Conservation (phyloP, 2,888 invertebrate genomes). For the Clanis bilineata region DNA sequence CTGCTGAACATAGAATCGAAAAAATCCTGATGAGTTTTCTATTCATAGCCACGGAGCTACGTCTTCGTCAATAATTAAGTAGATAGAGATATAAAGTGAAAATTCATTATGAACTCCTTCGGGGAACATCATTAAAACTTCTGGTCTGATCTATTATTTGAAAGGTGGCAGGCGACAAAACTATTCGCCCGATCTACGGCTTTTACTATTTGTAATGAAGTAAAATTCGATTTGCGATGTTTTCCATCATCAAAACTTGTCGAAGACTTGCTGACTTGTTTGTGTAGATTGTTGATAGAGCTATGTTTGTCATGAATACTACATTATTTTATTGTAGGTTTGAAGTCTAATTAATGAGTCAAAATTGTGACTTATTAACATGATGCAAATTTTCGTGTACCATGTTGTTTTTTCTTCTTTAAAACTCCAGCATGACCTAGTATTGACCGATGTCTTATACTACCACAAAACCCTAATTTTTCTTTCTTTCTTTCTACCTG, state of each 20-base stretch:
- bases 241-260: not conserved
- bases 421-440: too few species aligned
- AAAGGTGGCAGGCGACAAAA: constrained; percentile 6
- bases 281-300: too few species aligned
- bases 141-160: constrained; percentile 6
- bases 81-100: not conserved
- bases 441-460: too few species aligned
- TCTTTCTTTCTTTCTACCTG: too few species aligned
- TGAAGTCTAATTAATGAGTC: too few species aligned
- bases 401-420: too few species aligned
- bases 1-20: too few species aligned
- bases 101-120: constrained; percentile 3
- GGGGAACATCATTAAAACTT: constrained; percentile 11
- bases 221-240: not conserved
- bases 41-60: not conserved
- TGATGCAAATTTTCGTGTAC: too few species aligned
- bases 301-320: too few species aligned
- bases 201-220: constrained; percentile 3
- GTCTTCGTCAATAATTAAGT: not conserved
- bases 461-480: too few species aligned
- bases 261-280: not conserved
- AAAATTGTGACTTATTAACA: too few species aligned
- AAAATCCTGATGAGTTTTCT: not conserved
- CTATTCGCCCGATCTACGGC: not conserved
- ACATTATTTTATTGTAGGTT: not conserved